Percentiles rank a stretch among this genome's conserved stretches.
phyloP scores from a whole-genome alignment of 2,797 vertebrate genomes.

The Rallus crepitans region DNA sequence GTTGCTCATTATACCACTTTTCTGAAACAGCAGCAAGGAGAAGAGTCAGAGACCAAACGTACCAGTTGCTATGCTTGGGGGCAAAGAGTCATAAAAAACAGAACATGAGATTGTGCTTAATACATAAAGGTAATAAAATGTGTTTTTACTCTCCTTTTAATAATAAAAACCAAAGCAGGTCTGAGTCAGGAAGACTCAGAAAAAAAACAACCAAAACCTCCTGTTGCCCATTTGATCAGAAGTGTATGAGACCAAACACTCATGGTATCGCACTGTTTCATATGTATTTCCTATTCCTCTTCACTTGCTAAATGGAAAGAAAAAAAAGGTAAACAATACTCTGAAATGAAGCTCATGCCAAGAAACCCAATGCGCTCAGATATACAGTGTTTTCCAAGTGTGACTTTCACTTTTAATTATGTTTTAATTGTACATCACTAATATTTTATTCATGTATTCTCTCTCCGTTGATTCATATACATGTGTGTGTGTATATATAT shows the following conservation, averaged over 20 bases:
- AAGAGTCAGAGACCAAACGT: not conserved
- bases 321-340: not conserved
- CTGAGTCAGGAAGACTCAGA: not conserved
- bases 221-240: not conserved
- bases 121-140: not conserved
- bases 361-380: not conserved
- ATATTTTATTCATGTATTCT: not conserved
- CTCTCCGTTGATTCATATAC: not conserved
- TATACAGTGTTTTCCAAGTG: not conserved
- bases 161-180: not conserved
- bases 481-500: not conserved
- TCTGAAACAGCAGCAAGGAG: not conserved
- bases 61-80: not conserved
- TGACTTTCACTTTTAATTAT: not conserved
- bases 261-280: accelerated
- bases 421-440: not conserved
- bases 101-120: not conserved
- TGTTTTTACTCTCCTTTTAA: not conserved
- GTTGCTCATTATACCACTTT: not conserved
- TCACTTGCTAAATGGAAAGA: not conserved
- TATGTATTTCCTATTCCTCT: not conserved
- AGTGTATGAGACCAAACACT: accelerated
- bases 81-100: not conserved
- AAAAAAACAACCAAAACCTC: not conserved
- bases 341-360: not conserved